A percentile compares a stretch with the other conserved stretches of the same genome.
Evolutionary conservation across 2,888 invertebrate species (phyloP).

Genomic region (Ormia ochracea): DNA sequence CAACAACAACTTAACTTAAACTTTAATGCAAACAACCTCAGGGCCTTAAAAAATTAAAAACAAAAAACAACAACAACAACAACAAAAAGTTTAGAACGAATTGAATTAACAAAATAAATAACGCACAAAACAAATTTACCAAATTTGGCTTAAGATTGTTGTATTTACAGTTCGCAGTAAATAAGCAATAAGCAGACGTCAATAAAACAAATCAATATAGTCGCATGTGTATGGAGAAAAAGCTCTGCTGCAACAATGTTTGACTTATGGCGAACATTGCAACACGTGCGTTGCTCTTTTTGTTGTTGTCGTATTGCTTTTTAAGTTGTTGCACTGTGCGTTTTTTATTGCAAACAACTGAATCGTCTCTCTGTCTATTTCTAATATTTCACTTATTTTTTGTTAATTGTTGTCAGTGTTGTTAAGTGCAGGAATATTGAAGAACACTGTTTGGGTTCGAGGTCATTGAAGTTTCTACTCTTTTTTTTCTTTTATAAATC

Average conservation of each 20-base stretch:
- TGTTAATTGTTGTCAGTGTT: slow-evolving; percentile 9
- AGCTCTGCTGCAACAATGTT: slow-evolving; percentile 66
- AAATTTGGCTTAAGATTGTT: slow-evolving; percentile 72
- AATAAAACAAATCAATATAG: slow-evolving; percentile 62
- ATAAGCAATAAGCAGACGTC: slow-evolving; percentile 63
- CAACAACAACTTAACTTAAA: slow-evolving; percentile 68
- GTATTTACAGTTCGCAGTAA: slow-evolving; percentile 63
- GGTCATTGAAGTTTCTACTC: too few relatives aligned
- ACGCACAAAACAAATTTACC: slow-evolving; percentile 73
- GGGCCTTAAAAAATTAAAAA: not conserved
- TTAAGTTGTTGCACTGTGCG: slow-evolving; percentile 6
- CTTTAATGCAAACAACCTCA: slow-evolving; percentile 57
- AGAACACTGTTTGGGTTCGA: not conserved
- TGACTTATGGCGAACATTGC: slow-evolving; percentile 68
- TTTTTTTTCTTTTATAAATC: too few relatives aligned
- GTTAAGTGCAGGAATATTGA: not conserved
- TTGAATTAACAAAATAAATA: slow-evolving; percentile 3
- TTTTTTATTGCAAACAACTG: slow-evolving; percentile 13
- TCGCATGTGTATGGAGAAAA: not conserved
- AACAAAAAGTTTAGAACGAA: slow-evolving; percentile 21
- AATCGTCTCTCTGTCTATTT: slow-evolving; percentile 28
- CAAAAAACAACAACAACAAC: slow-evolving; percentile 8
- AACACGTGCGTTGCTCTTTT: slow-evolving; percentile 74
- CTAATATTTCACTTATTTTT: slow-evolving; percentile 16
- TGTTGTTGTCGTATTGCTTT: slow-evolving; percentile 19